Percentiles rank a stretch among this genome's conserved stretches.
These are phyloP conservation scores for Nasua narica DNA, from an alignment of 2,797 vertebrate species.

Conservation along the genomic window DNA sequence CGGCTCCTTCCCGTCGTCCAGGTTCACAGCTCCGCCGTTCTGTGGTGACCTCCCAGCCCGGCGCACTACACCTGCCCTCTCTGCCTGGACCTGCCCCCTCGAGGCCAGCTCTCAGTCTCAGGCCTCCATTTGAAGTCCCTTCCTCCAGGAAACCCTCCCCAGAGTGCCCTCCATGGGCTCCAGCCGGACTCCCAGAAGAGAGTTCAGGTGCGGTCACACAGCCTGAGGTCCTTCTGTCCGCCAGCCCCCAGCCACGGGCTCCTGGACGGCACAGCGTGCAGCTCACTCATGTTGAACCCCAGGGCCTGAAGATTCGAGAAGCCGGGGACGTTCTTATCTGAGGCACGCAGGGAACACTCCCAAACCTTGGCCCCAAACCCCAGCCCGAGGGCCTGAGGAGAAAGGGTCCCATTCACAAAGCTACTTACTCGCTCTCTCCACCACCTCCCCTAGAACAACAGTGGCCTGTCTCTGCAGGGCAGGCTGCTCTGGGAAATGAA, in stretches of 20 bases:
- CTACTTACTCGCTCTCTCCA: constrained; percentile 70
- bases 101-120: background rate
- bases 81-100: background rate
- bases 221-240: background rate
- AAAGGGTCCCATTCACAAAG: constrained; percentile 70
- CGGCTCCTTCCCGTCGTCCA: background rate
- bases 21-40: background rate
- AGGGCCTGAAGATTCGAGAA: background rate
- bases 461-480: constrained; percentile 62
- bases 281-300: background rate
- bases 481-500: constrained; percentile 66
- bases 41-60: background rate
- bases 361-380: background rate
- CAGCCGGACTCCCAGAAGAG: background rate
- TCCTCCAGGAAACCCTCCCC: background rate
- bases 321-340: background rate
- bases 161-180: background rate
- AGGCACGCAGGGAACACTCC: background rate
- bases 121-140: background rate
- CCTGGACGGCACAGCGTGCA: background rate
- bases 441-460: constrained; percentile 67
- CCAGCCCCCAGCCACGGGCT: background rate
- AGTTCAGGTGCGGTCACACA: background rate
- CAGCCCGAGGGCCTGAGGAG: background rate
- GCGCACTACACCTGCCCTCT: background rate